phyloP scores from a whole-genome alignment of 2,888 invertebrate species.

The Oligia fasciuncula region DNA sequence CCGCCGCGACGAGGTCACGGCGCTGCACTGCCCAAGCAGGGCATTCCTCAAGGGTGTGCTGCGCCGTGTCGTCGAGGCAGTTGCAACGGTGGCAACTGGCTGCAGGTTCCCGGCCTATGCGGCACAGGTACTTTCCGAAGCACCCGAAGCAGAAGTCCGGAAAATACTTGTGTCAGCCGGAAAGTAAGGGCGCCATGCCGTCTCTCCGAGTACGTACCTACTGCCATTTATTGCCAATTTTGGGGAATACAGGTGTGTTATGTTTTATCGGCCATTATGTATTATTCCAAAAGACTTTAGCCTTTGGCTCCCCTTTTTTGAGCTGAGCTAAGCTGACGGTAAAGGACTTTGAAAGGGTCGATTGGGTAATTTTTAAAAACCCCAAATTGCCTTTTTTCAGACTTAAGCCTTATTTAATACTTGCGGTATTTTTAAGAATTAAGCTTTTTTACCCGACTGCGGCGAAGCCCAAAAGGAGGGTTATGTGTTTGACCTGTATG shows the following conservation, averaged over 20 bases:
- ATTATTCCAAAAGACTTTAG: background rate
- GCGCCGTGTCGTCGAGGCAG: no score
- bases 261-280: background rate
- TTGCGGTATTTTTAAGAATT: background rate
- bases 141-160: no score
- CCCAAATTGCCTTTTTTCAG: background rate
- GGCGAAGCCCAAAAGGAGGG: no score
- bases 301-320: background rate
- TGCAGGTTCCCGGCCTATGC: no score
- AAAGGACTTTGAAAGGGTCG: background rate
- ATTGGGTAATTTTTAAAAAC: background rate
- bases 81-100: no score
- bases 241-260: background rate
- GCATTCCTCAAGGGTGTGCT: no score
- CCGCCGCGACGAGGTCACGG: no score
- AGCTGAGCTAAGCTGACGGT: background rate
- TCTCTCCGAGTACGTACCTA: background rate
- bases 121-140: no score
- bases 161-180: no score
- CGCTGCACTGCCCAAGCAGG: no score
- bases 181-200: no score
- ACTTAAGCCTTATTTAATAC: background rate
- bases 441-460: background rate
- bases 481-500: no score
- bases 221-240: background rate